phyloP scores from a whole-genome alignment of 2,888 invertebrate species.

The Limnephilus auricula region DNA sequence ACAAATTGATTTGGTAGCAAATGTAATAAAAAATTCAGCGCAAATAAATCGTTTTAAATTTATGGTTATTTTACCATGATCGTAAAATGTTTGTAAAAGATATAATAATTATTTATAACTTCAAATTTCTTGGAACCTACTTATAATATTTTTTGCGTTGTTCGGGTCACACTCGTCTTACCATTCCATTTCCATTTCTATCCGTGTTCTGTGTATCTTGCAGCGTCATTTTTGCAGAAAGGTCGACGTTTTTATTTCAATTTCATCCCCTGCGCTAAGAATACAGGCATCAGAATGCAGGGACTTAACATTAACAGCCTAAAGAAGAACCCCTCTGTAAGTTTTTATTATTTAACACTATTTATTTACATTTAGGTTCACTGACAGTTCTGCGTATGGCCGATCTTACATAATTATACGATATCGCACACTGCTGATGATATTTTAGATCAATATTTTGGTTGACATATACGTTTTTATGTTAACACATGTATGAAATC shows the following conservation, averaged over 20 bases:
- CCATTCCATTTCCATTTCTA: neutral
- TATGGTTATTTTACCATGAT: neutral
- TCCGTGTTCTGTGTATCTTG: neutral
- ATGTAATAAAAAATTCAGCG: neutral
- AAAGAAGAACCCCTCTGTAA: conserved; percentile 89
- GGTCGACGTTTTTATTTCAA: neutral
- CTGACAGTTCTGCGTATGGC: conserved; percentile 45
- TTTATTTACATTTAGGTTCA: conserved; percentile 52
- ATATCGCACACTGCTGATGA: neutral
- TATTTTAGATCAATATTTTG: conserved; percentile 2
- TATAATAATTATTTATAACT: neutral
- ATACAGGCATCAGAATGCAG: conserved; percentile 79
- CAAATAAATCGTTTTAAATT: neutral
- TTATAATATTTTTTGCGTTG: neutral
- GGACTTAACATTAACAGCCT: conserved; percentile 83
- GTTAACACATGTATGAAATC: neutral
- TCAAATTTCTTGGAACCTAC: neutral
- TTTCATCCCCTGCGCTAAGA: neutral
- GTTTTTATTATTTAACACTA: conserved; percentile 68
- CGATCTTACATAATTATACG: conserved; percentile 55
- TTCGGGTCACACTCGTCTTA: neutral
- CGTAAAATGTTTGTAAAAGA: neutral
- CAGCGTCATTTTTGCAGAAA: conserved; percentile 11
- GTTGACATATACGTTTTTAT: neutral
- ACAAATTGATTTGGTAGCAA: neutral